A percentile compares a stretch with the other conserved stretches of the same genome.
phyloP scores from a whole-genome alignment of 2,113 vertebrate genomes.

The Macrotis lagotis region DNA sequence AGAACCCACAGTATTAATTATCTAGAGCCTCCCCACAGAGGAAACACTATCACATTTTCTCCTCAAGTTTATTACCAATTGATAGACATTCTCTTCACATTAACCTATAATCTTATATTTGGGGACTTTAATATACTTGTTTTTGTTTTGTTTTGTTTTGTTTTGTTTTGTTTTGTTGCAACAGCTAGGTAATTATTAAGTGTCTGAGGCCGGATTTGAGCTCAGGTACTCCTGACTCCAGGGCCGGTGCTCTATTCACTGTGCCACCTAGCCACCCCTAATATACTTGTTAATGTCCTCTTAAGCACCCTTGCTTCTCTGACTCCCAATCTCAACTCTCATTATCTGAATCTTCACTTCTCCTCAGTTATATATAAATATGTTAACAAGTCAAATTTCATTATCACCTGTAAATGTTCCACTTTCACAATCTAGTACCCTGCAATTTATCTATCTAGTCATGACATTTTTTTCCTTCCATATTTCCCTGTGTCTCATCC shows the following conservation, averaged over 20 bases:
- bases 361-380: not conserved
- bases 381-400: not conserved
- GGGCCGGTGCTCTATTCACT: too few relatives aligned
- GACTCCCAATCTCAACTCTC: not conserved
- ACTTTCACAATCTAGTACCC: not conserved
- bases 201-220: too few relatives aligned
- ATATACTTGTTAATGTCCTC: not conserved
- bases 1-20: too few relatives aligned
- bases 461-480: not conserved
- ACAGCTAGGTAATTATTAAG: too few relatives aligned
- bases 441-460: not conserved
- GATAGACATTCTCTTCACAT: too few relatives aligned
- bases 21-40: too few relatives aligned
- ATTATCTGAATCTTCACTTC: not conserved
- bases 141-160: too few relatives aligned
- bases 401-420: not conserved
- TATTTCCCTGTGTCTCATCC: not conserved
- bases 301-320: not conserved
- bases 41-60: not conserved
- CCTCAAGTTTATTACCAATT: not conserved
- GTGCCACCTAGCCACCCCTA: too few relatives aligned
- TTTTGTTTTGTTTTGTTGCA: too few relatives aligned
- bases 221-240: too few relatives aligned
- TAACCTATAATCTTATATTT: not conserved
- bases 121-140: too few relatives aligned